These are phyloP conservation scores for Synanthedon andrenaeformis DNA, from an alignment of 2,888 invertebrate species.

Conservation along the genomic window DNA sequence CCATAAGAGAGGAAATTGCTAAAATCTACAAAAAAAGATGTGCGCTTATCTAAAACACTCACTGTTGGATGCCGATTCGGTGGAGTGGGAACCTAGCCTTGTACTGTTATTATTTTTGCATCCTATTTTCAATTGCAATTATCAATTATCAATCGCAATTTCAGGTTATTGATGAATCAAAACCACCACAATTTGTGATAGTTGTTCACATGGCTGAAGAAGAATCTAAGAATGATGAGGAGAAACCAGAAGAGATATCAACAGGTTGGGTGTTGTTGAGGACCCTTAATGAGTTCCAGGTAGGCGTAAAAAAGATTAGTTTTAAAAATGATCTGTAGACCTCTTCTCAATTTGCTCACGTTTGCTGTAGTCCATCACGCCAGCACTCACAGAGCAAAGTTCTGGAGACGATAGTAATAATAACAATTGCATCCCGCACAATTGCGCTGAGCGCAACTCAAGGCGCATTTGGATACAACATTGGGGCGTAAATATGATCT, in stretches of 20 bases:
- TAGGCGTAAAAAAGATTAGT: conserved; percentile 14
- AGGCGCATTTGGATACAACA: too few species aligned
- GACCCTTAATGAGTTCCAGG: conserved; percentile 74
- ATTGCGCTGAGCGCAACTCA: too few species aligned
- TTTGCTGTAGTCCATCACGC: background rate
- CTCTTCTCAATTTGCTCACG: background rate
- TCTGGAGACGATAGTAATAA: background rate
- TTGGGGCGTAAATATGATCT: too few species aligned
- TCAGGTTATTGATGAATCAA: conserved; percentile 73
- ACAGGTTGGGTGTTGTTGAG: conserved; percentile 65
- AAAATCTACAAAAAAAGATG: too few species aligned
- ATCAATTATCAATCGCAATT: conserved; percentile 5
- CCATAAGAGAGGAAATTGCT: too few species aligned
- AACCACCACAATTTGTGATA: conserved; percentile 79
- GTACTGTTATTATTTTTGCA: too few species aligned
- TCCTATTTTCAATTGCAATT: too few species aligned
- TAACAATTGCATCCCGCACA: background rate
- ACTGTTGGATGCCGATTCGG: too few species aligned
- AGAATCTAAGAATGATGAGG: conserved; percentile 62
- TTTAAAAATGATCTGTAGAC: background rate
- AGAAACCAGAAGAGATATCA: conserved; percentile 59
- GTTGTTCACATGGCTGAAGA: conserved; percentile 81
- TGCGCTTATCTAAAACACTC: too few species aligned
- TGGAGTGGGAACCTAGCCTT: too few species aligned
- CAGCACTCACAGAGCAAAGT: background rate